These are phyloP conservation scores for Scaptomyza flava DNA, from an alignment of 2,888 invertebrate species.

Conservation along the genomic window DNA sequence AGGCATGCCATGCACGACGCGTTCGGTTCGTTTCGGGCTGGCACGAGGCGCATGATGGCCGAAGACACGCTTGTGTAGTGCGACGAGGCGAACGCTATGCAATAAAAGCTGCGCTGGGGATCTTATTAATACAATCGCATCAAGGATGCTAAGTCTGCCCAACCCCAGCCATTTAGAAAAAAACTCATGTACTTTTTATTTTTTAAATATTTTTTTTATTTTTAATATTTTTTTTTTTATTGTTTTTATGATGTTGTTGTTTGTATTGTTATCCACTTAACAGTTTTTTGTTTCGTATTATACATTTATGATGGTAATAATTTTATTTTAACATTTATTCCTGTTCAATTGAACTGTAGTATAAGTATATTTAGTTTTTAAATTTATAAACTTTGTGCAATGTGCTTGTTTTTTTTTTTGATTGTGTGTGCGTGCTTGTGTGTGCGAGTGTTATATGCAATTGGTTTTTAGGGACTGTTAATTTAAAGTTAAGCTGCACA, in stretches of 20 bases:
- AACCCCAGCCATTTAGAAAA: slow-evolving; percentile 15
- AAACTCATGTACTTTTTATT: slow-evolving; percentile 37
- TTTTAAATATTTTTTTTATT: slow-evolving; percentile 25
- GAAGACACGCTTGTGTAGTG: slow-evolving; percentile 30
- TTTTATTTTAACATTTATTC: slow-evolving; percentile 30
- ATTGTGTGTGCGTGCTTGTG: slow-evolving; percentile 19
- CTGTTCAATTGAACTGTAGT: slow-evolving; percentile 54
- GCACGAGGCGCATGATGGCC: slow-evolving; percentile 24
- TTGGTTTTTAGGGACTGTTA: slow-evolving; percentile 33
- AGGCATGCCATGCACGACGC: slow-evolving; percentile 17
- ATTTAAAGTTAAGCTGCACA: slow-evolving; percentile 36
- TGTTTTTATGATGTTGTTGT: slow-evolving; percentile 36
- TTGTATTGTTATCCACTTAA: slow-evolving; percentile 64
- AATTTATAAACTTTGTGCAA: slow-evolving; percentile 48
- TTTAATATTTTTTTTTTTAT: slow-evolving; percentile 35
- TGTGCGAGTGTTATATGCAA: too few relatives aligned
- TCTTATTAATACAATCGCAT: slow-evolving; percentile 5
- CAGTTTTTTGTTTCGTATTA: slow-evolving; percentile 62
- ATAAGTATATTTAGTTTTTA: slow-evolving; percentile 55
- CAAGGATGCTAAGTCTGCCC: slow-evolving; percentile 32
- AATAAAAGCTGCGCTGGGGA: slow-evolving; percentile 29
- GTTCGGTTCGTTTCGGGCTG: slow-evolving; percentile 27
- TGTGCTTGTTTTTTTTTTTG: slow-evolving; percentile 22
- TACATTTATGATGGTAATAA: slow-evolving; percentile 59
- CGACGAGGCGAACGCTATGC: slow-evolving; percentile 3